Base-by-base conservation (phyloP, 2,888 invertebrate species). In the Choristoneura rosaceana region DNA sequence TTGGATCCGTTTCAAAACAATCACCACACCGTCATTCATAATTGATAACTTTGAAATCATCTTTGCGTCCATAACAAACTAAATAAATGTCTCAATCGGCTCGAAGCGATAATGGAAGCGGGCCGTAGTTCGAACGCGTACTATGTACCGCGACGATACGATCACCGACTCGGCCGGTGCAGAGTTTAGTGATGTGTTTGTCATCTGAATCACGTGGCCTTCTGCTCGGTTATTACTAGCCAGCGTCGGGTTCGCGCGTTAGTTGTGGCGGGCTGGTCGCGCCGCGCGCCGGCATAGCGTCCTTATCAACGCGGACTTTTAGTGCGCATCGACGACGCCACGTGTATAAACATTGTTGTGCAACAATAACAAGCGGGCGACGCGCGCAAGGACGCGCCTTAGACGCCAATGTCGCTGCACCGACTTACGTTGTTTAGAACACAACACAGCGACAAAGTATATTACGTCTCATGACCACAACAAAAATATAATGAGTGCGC, bases 301-400 rank as follows among this genome's bases (percentile, higher is more conserved):
- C 87, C 88, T 89, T 90, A 90, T 89, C 91, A 90, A 81, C 83
- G 84, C 82, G 82, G 84, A 84, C 84, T 76, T 82, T 83, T 85
- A 87, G 87, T 86, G 86, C 89, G 87, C 88, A 87, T 89, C 88
- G 87, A 87, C 86, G 85, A 76, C 84, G 88, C 91, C 93, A 93
- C 93, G 93, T 93, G 93, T 92, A 89, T 90, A 90, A 92, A 93
- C 92, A 92, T 88, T 90, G 91, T 92, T 90, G 91, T 92, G 91
- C 92, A 92, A 93, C 91, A 92, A 93, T 87, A 91, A 90, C 92
- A 92, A 87, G 87, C 87, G 88, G 85, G 84, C 85, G 89, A 86
- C 86, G 86, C 84, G 84, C 82, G 82, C 90, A 90, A 90, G 89
- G 89, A 90, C 90, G 88, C 86, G 80, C 75, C 81, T 80, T 76